Evolutionary conservation across 2,113 vertebrate species (phyloP).

Genomic region (Oryzias melastigma): DNA sequence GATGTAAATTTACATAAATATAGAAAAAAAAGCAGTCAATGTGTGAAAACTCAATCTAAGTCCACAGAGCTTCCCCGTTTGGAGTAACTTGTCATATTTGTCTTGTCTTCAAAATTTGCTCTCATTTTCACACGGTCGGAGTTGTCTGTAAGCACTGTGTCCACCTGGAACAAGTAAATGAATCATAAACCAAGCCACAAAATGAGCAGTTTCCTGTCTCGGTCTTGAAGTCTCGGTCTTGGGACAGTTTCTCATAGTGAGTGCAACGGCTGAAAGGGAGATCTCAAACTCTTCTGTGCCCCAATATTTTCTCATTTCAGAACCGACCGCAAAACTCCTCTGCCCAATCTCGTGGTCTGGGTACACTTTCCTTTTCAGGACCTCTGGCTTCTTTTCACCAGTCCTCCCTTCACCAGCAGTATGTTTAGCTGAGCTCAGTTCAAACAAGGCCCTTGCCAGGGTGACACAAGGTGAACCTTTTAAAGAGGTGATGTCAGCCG

Average conservation of each 20-base stretch:
- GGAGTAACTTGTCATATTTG: too few species aligned
- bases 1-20: too few species aligned
- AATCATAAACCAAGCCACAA: too few species aligned
- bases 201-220: too few species aligned
- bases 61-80: too few species aligned
- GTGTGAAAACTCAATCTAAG: too few species aligned
- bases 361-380: constrained; percentile 34
- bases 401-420: constrained; percentile 40
- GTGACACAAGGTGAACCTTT: constrained; percentile 66
- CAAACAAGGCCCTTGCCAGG: constrained; percentile 51
- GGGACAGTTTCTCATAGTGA: constrained; percentile 9
- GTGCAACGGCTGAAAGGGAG: constrained; percentile 12
- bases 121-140: too few species aligned
- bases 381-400: constrained; percentile 35
- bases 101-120: too few species aligned
- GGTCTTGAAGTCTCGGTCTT: too few species aligned
- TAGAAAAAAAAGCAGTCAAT: too few species aligned
- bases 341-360: constrained; percentile 25
- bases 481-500: constrained; percentile 64
- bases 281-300: constrained; percentile 28
- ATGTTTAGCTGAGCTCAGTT: constrained; percentile 35
- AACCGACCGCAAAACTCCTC: constrained; percentile 29
- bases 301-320: constrained; percentile 30
- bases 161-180: too few species aligned
- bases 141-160: too few species aligned